phyloP scores from a whole-genome alignment of 2,113 vertebrate species.

The Cryptotis parvus region DNA sequence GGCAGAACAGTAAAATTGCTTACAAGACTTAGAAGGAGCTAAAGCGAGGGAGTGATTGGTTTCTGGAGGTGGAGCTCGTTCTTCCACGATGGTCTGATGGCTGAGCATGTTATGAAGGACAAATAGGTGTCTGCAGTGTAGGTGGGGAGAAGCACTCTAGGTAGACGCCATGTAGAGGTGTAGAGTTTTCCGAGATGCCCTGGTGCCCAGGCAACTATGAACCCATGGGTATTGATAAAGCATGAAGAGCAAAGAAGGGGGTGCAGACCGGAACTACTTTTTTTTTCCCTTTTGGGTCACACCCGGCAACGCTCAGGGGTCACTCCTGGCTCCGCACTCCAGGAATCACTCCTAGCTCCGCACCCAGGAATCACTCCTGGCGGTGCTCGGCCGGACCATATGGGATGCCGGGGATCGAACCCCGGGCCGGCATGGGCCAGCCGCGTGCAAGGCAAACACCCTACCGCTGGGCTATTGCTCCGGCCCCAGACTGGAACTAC shows the following conservation, averaged over 20 bases:
- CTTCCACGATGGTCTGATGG: background rate
- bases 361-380: too few relatives aligned
- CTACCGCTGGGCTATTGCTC: too few relatives aligned
- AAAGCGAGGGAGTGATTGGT: background rate
- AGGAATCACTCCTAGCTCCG: too few relatives aligned
- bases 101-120: constrained; percentile 26
- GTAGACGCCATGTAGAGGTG: background rate
- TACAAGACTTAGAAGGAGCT: background rate
- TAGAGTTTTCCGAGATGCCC: background rate
- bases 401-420: too few relatives aligned
- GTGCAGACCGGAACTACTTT: too few relatives aligned
- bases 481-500: too few relatives aligned
- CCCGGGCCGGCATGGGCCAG: too few relatives aligned
- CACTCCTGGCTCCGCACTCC: too few relatives aligned
- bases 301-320: too few relatives aligned
- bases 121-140: background rate
- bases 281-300: too few relatives aligned
- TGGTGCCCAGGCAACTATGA: background rate
- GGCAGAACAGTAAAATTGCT: background rate
- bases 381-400: too few relatives aligned
- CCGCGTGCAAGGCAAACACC: too few relatives aligned
- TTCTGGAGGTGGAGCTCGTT: background rate
- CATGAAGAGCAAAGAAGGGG: background rate
- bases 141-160: background rate
- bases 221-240: background rate